These are phyloP conservation scores for Barnardius zonarius DNA, from an alignment of 2,113 vertebrate genomes.

Conservation along the genomic window DNA sequence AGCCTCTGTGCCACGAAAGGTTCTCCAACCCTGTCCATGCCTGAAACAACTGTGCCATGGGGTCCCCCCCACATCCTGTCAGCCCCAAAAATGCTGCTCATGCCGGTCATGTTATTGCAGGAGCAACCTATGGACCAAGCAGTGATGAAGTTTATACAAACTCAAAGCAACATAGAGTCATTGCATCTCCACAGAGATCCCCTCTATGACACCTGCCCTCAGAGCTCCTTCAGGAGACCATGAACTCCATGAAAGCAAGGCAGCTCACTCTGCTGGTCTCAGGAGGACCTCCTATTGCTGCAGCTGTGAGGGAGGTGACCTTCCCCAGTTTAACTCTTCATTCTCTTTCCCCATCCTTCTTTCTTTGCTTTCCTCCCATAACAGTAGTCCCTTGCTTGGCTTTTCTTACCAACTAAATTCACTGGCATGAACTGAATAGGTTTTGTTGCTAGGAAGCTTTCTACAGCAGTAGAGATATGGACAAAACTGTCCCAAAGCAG, in stretches of 20 bases:
- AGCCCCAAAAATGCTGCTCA: accelerated
- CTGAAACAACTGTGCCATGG: neutral
- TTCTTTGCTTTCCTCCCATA: neutral
- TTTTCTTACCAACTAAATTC: neutral
- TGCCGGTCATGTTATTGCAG: neutral
- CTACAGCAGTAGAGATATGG: neutral
- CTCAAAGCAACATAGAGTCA: neutral
- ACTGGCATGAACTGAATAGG: neutral
- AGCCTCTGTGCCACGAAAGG: neutral
- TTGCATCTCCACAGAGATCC: neutral
- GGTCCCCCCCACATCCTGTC: neutral
- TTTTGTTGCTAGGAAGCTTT: neutral
- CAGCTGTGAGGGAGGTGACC: neutral
- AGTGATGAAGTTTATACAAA: neutral
- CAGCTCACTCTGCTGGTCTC: neutral
- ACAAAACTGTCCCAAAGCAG: neutral
- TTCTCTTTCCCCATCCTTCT: neutral
- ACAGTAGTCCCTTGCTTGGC: neutral
- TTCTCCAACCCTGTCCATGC: neutral
- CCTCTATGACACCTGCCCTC: neutral
- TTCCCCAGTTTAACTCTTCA: neutral
- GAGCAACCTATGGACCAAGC: neutral
- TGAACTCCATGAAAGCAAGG: neutral
- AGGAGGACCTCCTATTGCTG: neutral
- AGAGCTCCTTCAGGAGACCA: neutral